Conservation (phyloP, 2,888 invertebrate genomes). For the Sesamia inferens region DNA sequence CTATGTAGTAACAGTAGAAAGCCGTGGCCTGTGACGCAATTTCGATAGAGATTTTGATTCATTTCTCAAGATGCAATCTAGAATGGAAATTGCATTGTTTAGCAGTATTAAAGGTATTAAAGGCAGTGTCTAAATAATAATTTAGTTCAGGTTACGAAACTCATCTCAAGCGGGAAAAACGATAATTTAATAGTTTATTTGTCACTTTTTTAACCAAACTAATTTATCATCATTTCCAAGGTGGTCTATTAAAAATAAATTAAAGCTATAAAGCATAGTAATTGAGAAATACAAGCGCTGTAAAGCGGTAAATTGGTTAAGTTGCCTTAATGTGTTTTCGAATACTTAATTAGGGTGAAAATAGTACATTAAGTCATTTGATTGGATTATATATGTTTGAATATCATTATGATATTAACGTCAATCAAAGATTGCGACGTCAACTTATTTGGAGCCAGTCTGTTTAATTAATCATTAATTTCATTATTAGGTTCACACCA, state of each 20-base stretch:
- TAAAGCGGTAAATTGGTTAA: conserved; percentile 32
- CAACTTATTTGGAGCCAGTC: background rate
- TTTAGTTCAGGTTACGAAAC: conserved; percentile 42
- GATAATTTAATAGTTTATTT: conserved; percentile 48
- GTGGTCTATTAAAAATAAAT: conserved; percentile 67
- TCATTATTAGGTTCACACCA: background rate
- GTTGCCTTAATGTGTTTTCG: conserved; percentile 20
- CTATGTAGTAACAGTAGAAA: background rate
- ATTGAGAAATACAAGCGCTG: conserved; percentile 37
- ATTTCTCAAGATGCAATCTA: background rate
- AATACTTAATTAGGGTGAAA: conserved; percentile 23
- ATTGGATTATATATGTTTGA: conserved; percentile 36
- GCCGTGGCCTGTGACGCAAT: background rate
- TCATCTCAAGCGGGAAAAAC: conserved; percentile 31
- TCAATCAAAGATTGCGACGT: conserved; percentile 47
- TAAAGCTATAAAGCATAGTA: conserved; percentile 48
- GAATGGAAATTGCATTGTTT: background rate
- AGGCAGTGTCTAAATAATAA: conserved; percentile 35
- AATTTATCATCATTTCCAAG: conserved; percentile 58
- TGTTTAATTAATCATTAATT: background rate
- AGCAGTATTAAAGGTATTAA: background rate
- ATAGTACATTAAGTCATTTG: conserved; percentile 29
- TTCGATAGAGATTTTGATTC: background rate
- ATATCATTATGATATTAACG: conserved; percentile 37
- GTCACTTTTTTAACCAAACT: conserved; percentile 42